A percentile compares a stretch with the other conserved stretches of the same genome.
Conservation (phyloP, 2,888 invertebrate genomes). For the Limnephilus marmoratus region DNA sequence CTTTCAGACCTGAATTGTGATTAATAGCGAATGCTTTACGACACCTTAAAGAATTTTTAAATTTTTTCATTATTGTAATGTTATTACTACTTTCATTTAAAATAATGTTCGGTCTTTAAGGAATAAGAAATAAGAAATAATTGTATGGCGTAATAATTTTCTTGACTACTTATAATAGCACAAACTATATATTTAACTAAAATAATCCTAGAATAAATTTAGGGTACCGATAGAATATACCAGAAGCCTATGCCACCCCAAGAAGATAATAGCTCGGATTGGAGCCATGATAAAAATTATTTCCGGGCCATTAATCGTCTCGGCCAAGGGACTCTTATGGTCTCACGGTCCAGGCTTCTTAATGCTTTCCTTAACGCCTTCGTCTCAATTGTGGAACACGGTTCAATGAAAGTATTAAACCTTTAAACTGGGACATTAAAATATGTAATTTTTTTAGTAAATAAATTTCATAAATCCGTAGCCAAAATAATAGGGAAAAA, state of each 20-base stretch:
- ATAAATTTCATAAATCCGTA: background rate
- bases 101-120: too few relatives aligned
- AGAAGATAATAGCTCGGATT: constrained; percentile 2
- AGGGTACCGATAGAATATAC: background rate
- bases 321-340: constrained; percentile 11
- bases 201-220: background rate
- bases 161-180: too few relatives aligned
- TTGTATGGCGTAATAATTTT: too few relatives aligned
- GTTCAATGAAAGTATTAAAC: background rate
- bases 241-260: background rate
- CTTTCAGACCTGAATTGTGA: too few relatives aligned
- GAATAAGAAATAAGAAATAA: too few relatives aligned
- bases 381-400: constrained; percentile 20
- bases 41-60: too few relatives aligned
- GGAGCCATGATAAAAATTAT: constrained; percentile 44
- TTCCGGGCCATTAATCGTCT: constrained; percentile 46
- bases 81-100: too few relatives aligned
- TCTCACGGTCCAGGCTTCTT: background rate
- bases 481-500: background rate
- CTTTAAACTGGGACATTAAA: background rate
- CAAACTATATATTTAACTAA: too few relatives aligned
- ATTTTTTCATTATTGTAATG: too few relatives aligned
- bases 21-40: too few relatives aligned
- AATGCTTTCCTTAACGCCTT: constrained; percentile 40
- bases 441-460: background rate